Base-by-base conservation (phyloP, 2,113 vertebrate genomes). In the Dryoscopus gambensis region DNA sequence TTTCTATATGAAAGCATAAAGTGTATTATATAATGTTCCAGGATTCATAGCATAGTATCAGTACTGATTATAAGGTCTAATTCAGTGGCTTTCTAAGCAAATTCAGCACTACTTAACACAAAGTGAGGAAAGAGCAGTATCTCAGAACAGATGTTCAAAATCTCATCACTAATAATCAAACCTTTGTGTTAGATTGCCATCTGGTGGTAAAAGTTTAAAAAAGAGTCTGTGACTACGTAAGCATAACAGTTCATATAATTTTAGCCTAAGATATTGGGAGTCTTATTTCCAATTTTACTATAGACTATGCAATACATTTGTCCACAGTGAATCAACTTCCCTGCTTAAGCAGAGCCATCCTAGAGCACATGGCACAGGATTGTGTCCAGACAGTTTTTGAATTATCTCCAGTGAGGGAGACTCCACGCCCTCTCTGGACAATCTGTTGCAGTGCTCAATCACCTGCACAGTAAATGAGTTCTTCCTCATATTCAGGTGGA, bases 151-250 rank as follows among this genome's bases (percentile, higher is more conserved):
- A 70, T 5, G 19, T 9, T 33, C 31, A 53, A 52, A 76, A 69
- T 4, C 4, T 13, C 14, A 18, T 62, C 20, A 39, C 8, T 31
- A 20, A 7, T 17, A 12, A 30, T 9, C 42, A 75, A 70, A 90
- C 47, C 20, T 75, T 93, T 95, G 82, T 97, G 84, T 89, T 90
- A 96, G 81, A 74, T 19, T 56, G 97, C 98, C 98, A 97, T 80
- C 98, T 98, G 90, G 90, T 96, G 98, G 96, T 71, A 7, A 1
- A 16, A 10, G 0, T 1, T 55, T 62, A 11, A 59, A 78, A 84
- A 42, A 69, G 0, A 65, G 0, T 20, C 11, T 69, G 19, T 21
- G 17, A 27, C 17, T 20, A 35, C 6, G 6, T 23, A 52, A 75
- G 11, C 30, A 3, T 4, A 71, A 46, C 11, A 6, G 18, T 49